Conservation (phyloP, 37 sponge, comb jelly and placozoan species). For the Chondrosia reniformis region DNA sequence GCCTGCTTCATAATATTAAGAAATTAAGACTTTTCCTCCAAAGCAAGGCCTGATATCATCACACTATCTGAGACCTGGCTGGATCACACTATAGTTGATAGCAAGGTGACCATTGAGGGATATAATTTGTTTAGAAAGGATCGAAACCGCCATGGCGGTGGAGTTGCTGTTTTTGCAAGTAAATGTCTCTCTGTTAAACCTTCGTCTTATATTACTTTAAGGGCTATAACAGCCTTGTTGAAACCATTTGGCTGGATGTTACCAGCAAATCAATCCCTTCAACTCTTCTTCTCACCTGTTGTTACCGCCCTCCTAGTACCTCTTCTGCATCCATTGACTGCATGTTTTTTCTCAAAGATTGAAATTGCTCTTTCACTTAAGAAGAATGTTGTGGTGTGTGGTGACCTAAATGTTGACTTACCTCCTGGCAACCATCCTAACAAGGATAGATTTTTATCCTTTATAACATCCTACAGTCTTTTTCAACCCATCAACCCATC, state of each 20-base stretch:
- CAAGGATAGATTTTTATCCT: not conserved
- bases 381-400: not conserved
- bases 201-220: not conserved
- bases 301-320: not conserved
- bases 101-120: not conserved
- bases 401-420: not conserved
- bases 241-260: not conserved
- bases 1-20: not conserved
- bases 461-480: not conserved
- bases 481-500: not conserved
- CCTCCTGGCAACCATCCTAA: too few relatives aligned
- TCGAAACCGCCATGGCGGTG: not conserved
- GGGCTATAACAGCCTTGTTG: not conserved
- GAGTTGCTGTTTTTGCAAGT: not conserved
- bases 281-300: not conserved
- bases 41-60: not conserved
- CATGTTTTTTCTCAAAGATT: not conserved
- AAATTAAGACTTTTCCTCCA: not conserved
- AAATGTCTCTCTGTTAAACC: not conserved
- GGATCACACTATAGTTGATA: not conserved
- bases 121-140: not conserved
- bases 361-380: not conserved
- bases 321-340: not conserved
- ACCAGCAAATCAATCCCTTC: not conserved
- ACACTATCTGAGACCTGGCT: conserved; percentile 1